Base-by-base conservation (phyloP, 2,888 invertebrate genomes). In the Buathra laborator region DNA sequence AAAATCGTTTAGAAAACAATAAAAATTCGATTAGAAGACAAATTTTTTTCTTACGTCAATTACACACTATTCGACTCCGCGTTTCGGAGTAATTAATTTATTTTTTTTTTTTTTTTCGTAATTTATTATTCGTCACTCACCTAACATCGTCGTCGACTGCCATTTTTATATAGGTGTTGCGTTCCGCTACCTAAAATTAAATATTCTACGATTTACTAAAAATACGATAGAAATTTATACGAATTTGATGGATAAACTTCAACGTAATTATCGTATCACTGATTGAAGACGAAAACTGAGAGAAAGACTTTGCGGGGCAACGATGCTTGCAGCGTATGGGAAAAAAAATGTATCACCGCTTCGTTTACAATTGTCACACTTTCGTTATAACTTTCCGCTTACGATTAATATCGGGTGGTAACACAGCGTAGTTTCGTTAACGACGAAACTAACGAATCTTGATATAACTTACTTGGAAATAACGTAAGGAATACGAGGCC, bases 111-210 rank as follows among this genome's bases (percentile, higher is more conserved):
- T 14, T 62, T 29, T 12, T 24, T 24, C 24, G 37, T 9, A 37
- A 64, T 76, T 12, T 7, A 64, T 62, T 56, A 37, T 82, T 62
- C 6, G n/a, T 84, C 78, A 88, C 88, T 68, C 86, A 88, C 88
- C 88, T 83, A 83, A 88, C 88, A 81, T 88, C 87, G 51, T 88
- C 88, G 86, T 88, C 88, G 77, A 86, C 68, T 68, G 88, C 86
- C 88, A 88, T 88, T 83, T 80, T 87, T 72, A 59, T 80, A 68
- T 81, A 68, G 71, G 75, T 66, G 71, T 64, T 84, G 77, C 64
- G 77, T 78, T 82, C 82, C 56, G 84, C 76, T 86, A 70, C 75
- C 85, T 84, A 78, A 16, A 87, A 86, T 64, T 67, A 74, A 24
- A 74, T 51, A 3, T 37, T 53, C 71, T 48, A 29, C 75, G 51